Evolutionary conservation across 2,888 invertebrate genomes (phyloP).

Genomic region (Temnothorax ravouxi): DNA sequence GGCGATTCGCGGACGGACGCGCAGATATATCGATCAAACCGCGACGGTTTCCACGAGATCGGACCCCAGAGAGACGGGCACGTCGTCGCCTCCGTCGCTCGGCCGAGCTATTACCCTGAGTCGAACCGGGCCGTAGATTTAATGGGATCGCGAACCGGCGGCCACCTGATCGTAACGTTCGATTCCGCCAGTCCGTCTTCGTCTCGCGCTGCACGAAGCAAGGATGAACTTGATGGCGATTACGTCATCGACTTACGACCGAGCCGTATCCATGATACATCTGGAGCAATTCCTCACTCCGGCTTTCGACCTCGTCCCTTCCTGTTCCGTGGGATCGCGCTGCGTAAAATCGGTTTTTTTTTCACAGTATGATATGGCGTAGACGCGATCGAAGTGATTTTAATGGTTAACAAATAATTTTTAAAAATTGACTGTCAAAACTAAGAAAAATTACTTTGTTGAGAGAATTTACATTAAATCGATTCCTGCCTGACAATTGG

Average conservation of each 20-base stretch:
- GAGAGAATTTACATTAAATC: background rate
- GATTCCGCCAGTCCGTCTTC: constrained; percentile 69
- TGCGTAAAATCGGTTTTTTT: background rate
- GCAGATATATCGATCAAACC: constrained; percentile 70
- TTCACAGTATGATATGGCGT: background rate
- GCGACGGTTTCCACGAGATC: constrained; percentile 61
- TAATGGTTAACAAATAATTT: background rate
- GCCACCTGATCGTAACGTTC: constrained; percentile 64
- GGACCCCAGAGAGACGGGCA: constrained; percentile 53
- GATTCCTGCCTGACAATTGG: background rate
- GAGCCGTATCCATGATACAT: constrained; percentile 63
- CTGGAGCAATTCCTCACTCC: constrained; percentile 40
- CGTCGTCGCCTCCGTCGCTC: constrained; percentile 58
- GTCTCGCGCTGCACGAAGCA: constrained; percentile 51
- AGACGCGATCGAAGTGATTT: background rate
- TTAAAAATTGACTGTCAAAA: background rate
- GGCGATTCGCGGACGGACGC: constrained; percentile 35
- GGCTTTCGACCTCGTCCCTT: constrained; percentile 1
- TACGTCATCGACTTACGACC: constrained; percentile 72
- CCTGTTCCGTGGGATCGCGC: background rate
- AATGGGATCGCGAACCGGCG: constrained; percentile 70
- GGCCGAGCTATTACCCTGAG: constrained; percentile 63
- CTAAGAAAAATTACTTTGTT: background rate
- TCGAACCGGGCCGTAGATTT: constrained; percentile 61
- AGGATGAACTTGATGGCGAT: constrained; percentile 73